phyloP scores from a whole-genome alignment of 1,140 invertebrate genomes.

The Heterodera carotae region DNA sequence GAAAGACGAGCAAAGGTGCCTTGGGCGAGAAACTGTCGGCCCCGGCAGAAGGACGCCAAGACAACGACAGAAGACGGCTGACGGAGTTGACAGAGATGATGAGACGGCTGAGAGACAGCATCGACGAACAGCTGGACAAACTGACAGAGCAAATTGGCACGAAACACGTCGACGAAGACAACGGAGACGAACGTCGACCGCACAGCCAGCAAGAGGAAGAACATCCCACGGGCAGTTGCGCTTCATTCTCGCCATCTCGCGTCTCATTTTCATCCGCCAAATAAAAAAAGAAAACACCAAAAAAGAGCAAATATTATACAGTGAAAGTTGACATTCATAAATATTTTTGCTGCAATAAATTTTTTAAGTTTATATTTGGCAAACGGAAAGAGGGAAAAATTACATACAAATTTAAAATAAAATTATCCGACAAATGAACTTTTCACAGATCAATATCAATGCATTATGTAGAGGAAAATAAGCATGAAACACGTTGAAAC shows the following conservation, averaged over 20 bases:
- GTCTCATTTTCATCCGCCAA: slow-evolving; percentile 6
- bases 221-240: background rate
- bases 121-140: slow-evolving; percentile 18
- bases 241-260: slow-evolving; percentile 3
- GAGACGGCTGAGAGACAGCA: slow-evolving; percentile 20
- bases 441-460: slow-evolving; percentile 45
- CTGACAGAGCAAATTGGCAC: slow-evolving; percentile 13
- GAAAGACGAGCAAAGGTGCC: background rate
- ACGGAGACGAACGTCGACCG: background rate
- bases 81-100: slow-evolving; percentile 2
- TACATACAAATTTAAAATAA: too few relatives aligned
- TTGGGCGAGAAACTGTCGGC: background rate
- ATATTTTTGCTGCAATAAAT: background rate
- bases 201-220: background rate
- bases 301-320: too few relatives aligned
- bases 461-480: slow-evolving; percentile 67
- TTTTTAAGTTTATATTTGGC: slow-evolving; percentile 1
- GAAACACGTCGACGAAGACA: background rate
- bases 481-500: slow-evolving; percentile 68
- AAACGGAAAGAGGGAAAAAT: slow-evolving; percentile 9
- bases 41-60: slow-evolving; percentile 3
- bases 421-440: background rate
- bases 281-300: slow-evolving; percentile 13
- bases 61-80: background rate
- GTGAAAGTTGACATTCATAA: too few relatives aligned